Percentiles rank a stretch among this genome's conserved stretches.
Conservation (phyloP, 2,113 vertebrate genomes). For the Seriola aureovittata region DNA sequence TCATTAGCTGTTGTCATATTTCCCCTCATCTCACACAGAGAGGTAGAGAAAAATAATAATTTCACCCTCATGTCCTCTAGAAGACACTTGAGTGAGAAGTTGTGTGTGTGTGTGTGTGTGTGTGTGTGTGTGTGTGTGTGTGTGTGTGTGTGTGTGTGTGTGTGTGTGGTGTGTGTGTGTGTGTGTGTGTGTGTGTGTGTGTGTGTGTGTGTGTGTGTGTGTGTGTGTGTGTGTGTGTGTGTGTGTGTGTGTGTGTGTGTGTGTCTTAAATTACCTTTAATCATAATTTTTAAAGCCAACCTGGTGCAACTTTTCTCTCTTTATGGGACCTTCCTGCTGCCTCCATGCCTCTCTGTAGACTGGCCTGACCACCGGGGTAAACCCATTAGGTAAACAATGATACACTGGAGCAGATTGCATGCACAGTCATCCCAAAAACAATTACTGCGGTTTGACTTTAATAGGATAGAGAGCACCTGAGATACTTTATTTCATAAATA, state of each 20-base stretch:
- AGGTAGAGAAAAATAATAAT: conserved; percentile 35
- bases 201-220: too few species aligned
- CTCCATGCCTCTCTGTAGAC: conserved; percentile 26
- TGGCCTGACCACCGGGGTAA: background rate
- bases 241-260: background rate
- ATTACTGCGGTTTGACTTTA: background rate
- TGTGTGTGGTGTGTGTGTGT: conserved; percentile 2
- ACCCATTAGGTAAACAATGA: background rate
- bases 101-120: background rate
- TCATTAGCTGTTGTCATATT: conserved; percentile 65
- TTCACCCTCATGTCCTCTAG: conserved; percentile 24
- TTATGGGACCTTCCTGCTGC: conserved; percentile 28
- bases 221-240: too few species aligned
- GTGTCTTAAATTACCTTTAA: conserved; percentile 31
- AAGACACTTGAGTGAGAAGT: background rate
- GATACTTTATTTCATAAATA: background rate
- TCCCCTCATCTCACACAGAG: conserved; percentile 34
- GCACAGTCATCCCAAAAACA: background rate
- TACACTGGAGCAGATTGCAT: background rate
- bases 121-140: too few species aligned
- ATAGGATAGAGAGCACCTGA: background rate
- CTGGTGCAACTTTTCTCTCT: conserved; percentile 12
- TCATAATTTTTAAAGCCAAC: conserved; percentile 29
- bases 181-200: background rate
- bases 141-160: too few species aligned